These are phyloP conservation scores for Epinephelus moara DNA, from an alignment of 2,113 vertebrate genomes.

Conservation along the genomic window DNA sequence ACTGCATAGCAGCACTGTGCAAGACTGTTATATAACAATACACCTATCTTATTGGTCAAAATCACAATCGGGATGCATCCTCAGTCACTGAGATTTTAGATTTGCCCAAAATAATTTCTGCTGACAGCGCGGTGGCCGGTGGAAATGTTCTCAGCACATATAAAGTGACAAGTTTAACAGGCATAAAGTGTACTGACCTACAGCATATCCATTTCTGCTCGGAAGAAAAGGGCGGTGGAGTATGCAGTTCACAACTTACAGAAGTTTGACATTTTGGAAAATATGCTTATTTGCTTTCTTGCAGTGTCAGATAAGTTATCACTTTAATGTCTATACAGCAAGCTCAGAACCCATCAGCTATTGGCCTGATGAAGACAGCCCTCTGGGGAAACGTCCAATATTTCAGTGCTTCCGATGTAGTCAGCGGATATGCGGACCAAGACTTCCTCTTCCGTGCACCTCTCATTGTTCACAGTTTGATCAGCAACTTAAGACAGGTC, in stretches of 20 bases:
- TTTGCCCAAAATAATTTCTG: conserved; percentile 31
- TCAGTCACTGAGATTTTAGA: conserved; percentile 6
- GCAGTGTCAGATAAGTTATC: not conserved
- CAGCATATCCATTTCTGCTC: not conserved
- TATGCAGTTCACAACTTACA: not conserved
- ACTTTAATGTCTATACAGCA: not conserved
- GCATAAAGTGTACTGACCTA: conserved; percentile 20
- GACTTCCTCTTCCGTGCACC: too few species aligned
- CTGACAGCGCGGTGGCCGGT: not conserved
- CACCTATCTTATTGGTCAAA: conserved; percentile 20
- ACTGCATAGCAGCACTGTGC: not conserved
- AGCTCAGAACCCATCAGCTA: too few species aligned
- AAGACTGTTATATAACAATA: conserved; percentile 19
- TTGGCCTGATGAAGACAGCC: too few species aligned
- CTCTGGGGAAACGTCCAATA: too few species aligned
- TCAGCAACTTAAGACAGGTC: too few species aligned
- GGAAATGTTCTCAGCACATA: conserved; percentile 5
- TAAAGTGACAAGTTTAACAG: not conserved
- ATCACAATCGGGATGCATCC: conserved; percentile 7
- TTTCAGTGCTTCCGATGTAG: too few species aligned
- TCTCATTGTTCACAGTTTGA: too few species aligned
- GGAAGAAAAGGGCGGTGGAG: not conserved
- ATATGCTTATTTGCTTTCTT: not conserved
- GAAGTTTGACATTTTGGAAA: not conserved
- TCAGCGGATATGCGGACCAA: too few species aligned